phyloP scores from a whole-genome alignment of 2,113 vertebrate genomes.

The Osmerus eperlanus region DNA sequence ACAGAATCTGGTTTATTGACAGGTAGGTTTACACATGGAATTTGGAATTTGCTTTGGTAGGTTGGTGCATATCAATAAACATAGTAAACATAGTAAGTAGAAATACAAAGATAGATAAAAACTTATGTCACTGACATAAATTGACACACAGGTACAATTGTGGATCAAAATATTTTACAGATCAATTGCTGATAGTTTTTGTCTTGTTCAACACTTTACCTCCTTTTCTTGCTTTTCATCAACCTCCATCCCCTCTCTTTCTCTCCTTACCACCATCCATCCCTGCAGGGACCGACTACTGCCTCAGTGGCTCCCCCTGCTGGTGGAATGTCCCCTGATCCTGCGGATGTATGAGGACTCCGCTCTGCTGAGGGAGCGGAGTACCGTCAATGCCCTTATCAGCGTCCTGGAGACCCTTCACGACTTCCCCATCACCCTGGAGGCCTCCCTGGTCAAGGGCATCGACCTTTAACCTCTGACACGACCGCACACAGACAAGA shows the following conservation, averaged over 20 bases:
- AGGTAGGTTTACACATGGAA: no score
- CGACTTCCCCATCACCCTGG: slow-evolving; percentile 85
- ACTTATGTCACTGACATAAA: no score
- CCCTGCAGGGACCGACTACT: slow-evolving; percentile 81
- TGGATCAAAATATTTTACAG: background rate
- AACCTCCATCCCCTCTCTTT: background rate
- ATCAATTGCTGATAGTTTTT: background rate
- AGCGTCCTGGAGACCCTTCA: slow-evolving; percentile 82
- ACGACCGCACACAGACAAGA: background rate
- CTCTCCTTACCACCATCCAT: background rate
- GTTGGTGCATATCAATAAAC: no score
- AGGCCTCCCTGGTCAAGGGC: slow-evolving; percentile 90
- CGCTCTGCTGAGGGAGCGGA: slow-evolving; percentile 84
- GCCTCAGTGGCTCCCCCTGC: slow-evolving; percentile 84
- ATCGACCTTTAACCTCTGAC: slow-evolving; percentile 79
- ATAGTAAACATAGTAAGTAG: no score
- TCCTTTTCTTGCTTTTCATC: background rate
- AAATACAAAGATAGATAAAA: no score
- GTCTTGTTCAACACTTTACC: background rate
- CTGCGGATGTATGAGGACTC: slow-evolving; percentile 87
- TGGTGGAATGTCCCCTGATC: slow-evolving; percentile 82
- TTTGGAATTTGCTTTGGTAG: no score
- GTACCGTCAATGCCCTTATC: slow-evolving; percentile 82
- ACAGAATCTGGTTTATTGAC: no score
- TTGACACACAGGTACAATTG: background rate